Conservation (phyloP, 2,888 invertebrate species). For the Ethmia dodecea region DNA sequence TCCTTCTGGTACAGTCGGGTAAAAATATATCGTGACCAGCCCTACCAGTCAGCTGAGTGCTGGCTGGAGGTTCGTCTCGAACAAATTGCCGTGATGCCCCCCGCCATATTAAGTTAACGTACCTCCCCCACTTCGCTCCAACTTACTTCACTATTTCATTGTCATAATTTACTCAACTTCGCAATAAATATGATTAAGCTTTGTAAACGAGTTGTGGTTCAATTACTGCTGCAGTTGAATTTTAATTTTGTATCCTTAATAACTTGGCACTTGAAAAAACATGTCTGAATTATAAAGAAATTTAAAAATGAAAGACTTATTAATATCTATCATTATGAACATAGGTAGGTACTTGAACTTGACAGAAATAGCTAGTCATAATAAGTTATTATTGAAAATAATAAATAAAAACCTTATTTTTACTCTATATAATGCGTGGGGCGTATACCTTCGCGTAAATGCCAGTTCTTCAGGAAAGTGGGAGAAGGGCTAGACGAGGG, state of each 20-base stretch:
- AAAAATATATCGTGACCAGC: no score
- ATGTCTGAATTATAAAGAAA: no score
- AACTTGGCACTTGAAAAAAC: no score
- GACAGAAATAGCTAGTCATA: no score
- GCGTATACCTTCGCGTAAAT: no score
- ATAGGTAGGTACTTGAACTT: no score
- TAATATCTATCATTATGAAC: no score
- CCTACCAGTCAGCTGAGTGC: no score
- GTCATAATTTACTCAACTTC: slow-evolving; percentile 48
- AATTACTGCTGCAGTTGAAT: slow-evolving; percentile 17
- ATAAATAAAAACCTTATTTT: slow-evolving; percentile 3
- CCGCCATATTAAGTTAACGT: slow-evolving; percentile 71
- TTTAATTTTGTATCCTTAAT: neutral
- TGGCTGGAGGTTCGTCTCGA: slow-evolving; percentile 64
- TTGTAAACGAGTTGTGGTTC: slow-evolving; percentile 26
- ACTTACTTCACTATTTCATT: slow-evolving; percentile 39
- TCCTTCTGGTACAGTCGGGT: no score
- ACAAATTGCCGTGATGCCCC: slow-evolving; percentile 73
- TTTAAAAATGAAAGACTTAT: no score
- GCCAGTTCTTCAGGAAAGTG: slow-evolving; percentile 52
- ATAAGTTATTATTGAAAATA: no score
- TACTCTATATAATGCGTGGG: no score
- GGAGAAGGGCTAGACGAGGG: slow-evolving; percentile 37
- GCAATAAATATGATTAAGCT: slow-evolving; percentile 32
- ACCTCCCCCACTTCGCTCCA: slow-evolving; percentile 33